Evolutionary conservation across 2,888 invertebrate species (phyloP).

Genomic region (Artemia sinica): DNA sequence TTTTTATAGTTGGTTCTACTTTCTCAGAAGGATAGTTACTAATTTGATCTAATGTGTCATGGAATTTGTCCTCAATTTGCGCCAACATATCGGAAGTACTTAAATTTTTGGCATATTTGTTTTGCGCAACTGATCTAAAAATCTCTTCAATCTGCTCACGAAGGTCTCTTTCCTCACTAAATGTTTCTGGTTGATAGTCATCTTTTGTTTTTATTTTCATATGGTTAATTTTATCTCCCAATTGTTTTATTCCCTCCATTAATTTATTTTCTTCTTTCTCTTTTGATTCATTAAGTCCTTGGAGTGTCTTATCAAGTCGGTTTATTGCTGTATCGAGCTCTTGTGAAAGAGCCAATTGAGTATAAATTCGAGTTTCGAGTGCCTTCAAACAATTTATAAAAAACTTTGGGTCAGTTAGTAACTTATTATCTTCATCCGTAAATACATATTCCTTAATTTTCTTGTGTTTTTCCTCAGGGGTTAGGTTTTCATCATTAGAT

Average conservation of each 20-base stretch:
- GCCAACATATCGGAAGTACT: constrained; percentile 8
- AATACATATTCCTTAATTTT: constrained; percentile 5
- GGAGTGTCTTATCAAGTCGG: neutral
- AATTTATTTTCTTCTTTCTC: neutral
- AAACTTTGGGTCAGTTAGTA: constrained; percentile 6
- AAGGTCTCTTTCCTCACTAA: neutral
- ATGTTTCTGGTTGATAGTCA: neutral
- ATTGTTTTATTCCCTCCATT: neutral
- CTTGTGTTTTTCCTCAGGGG: neutral
- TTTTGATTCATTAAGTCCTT: neutral
- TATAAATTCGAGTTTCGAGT: neutral
- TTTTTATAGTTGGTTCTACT: neutral
- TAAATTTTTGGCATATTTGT: constrained; percentile 5
- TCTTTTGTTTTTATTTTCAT: neutral
- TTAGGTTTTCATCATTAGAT: constrained; percentile 10
- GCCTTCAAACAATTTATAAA: constrained; percentile 3
- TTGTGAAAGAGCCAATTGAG: neutral
- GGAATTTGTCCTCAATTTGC: constrained; percentile 10
- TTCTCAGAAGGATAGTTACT: neutral
- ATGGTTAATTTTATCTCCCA: neutral
- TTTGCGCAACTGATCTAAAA: neutral
- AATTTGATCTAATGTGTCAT: neutral
- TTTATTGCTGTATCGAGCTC: neutral
- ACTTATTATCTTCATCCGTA: constrained; percentile 1
- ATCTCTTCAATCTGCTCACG: constrained; percentile 3